Conservation (phyloP, 2,113 vertebrate species). For the Sprattus sprattus region DNA sequence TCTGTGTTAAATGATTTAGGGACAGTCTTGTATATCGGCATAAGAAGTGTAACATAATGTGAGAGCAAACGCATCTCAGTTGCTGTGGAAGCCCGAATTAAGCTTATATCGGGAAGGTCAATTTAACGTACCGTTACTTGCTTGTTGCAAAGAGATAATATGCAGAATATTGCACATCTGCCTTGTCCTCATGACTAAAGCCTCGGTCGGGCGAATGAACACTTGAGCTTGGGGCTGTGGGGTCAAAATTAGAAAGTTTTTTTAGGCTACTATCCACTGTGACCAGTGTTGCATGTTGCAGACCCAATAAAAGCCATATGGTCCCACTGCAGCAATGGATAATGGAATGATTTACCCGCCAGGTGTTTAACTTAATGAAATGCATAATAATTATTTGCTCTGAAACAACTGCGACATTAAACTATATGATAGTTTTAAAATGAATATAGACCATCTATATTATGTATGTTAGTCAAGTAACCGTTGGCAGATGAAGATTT, state of each 20-base stretch:
- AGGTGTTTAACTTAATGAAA: background rate
- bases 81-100: background rate
- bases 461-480: background rate
- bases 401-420: background rate
- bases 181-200: background rate
- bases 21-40: background rate
- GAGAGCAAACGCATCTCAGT: background rate
- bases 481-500: background rate
- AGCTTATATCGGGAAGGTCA: conserved; percentile 71
- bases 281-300: background rate
- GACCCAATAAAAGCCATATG: background rate
- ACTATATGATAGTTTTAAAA: background rate
- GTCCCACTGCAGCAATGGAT: background rate
- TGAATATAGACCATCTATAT: too few species aligned
- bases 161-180: background rate
- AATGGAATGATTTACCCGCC: background rate
- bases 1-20: background rate
- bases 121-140: background rate
- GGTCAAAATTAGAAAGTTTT: background rate
- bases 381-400: background rate
- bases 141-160: background rate
- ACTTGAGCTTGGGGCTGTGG: background rate
- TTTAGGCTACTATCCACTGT: background rate
- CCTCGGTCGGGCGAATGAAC: background rate
- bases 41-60: background rate